Evolutionary conservation across 2,888 invertebrate genomes (phyloP).

Genomic region (Parnassius mnemosyne): DNA sequence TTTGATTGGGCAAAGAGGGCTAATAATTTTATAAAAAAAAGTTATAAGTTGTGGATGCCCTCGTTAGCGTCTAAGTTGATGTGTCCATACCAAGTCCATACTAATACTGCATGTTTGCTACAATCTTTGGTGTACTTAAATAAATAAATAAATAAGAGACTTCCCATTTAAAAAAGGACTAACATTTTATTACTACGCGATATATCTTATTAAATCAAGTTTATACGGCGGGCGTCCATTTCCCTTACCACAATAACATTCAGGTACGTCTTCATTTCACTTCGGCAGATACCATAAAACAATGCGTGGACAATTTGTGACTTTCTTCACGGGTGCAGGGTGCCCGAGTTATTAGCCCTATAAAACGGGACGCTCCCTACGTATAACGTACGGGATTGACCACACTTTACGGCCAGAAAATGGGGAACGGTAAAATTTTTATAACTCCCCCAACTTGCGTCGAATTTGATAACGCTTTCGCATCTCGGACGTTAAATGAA

Average conservation of each 20-base stretch:
- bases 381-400: constrained; percentile 39
- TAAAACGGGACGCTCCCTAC: constrained; percentile 43
- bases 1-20: too few relatives aligned
- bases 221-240: neutral
- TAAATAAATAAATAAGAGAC: too few relatives aligned
- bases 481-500: constrained; percentile 36
- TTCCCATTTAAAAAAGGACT: too few relatives aligned
- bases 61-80: too few relatives aligned
- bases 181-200: neutral
- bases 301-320: constrained; percentile 37
- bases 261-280: constrained; percentile 24
- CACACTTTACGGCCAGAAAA: constrained; percentile 48
- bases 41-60: too few relatives aligned
- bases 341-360: constrained; percentile 43
- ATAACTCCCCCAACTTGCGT: constrained; percentile 34
- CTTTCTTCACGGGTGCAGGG: constrained; percentile 33
- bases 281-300: constrained; percentile 34
- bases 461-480: constrained; percentile 38
- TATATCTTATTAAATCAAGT: neutral
- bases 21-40: too few relatives aligned
- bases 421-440: constrained; percentile 47
- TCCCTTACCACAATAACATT: constrained; percentile 13
- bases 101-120: too few relatives aligned
- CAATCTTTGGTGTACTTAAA: too few relatives aligned
- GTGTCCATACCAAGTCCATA: too few relatives aligned